Conservation (phyloP, 2,797 vertebrate genomes). For the Tapera naevia region DNA sequence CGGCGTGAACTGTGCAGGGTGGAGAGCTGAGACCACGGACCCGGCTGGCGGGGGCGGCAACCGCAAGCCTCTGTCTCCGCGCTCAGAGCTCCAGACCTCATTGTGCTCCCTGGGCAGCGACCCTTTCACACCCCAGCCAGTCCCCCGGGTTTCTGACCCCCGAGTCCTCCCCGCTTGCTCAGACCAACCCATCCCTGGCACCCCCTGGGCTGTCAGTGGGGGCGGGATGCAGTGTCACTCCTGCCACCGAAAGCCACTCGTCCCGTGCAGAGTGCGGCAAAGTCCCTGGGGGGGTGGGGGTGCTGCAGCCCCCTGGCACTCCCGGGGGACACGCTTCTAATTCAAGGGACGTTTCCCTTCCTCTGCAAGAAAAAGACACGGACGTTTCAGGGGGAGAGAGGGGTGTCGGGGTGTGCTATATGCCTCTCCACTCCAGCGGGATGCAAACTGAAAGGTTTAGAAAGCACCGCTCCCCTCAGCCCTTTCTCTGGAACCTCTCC, state of each 20-base stretch:
- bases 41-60: not conserved
- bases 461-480: not conserved
- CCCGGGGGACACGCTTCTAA: not conserved
- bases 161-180: not conserved
- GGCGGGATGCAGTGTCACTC: not conserved
- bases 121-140: no score
- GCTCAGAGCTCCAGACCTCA: not conserved
- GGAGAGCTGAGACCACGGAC: not conserved
- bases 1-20: not conserved
- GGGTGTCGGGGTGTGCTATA: no score
- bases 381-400: not conserved
- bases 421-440: rapidly evolving
- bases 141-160: not conserved
- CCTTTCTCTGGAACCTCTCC: not conserved
- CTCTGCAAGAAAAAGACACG: not conserved
- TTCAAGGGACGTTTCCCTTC: not conserved
- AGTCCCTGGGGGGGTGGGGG: not conserved
- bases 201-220: no score
- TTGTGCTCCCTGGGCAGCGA: no score
- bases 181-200: no score
- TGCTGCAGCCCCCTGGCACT: not conserved
- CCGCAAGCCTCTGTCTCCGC: not conserved
- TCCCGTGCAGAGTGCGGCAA: not conserved
- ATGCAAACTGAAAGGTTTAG: not conserved
- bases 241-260: not conserved